Evolutionary conservation across 2,113 vertebrate genomes (phyloP), one percentile per base, ranked within the genome.

Genomic region (Prochilodus magdalenae): DNA sequence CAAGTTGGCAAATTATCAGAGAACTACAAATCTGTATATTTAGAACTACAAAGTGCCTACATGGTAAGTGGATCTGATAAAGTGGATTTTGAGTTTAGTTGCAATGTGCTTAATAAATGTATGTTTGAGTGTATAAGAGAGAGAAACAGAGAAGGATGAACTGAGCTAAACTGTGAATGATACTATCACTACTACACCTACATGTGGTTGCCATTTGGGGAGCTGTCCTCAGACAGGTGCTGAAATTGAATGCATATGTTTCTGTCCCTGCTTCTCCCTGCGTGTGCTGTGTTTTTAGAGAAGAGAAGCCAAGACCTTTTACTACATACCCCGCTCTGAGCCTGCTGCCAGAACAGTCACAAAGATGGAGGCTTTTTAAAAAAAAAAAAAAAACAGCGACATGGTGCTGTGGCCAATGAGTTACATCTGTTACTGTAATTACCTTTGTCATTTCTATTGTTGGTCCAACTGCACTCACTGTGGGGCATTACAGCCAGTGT

Each of bases 281-380:
- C 20, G 18, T 55, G 53, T 6, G 5, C 5, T 55, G 53, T 55
- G 14, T 22, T 18, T 55, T 18, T 55, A 55, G 53, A 55, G 20
- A 22, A 22, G 5, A 22, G 16, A 55, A 55, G 22, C 22, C 18
- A 55, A 55, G 53, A 6, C 4, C 24, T 26, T 57, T 7, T 47
- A 20, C 24, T 6, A 62, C 73, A 59, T 6, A 1, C 6, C 65
- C 47, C 29, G 29, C 88, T 90, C 88, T 85, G 87, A 79, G 66
- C 84, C 83, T 87, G 83, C 81, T 74, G 20, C 73, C 20, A 30
- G 60, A 30, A 67, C 89, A 85, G 63, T 73, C 77, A 91, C 88
- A 90, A 91, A 91, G 89, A 93, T 90, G 92, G 90, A 91, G 87
- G 85, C 87, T 90, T 87, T 90, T 91, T 86, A 89, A 85, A 86